Evolutionary conservation across 2,888 invertebrate species (phyloP), one percentile per base, ranked within the genome.

Genomic region (Harpagoxenus sublaevis): DNA sequence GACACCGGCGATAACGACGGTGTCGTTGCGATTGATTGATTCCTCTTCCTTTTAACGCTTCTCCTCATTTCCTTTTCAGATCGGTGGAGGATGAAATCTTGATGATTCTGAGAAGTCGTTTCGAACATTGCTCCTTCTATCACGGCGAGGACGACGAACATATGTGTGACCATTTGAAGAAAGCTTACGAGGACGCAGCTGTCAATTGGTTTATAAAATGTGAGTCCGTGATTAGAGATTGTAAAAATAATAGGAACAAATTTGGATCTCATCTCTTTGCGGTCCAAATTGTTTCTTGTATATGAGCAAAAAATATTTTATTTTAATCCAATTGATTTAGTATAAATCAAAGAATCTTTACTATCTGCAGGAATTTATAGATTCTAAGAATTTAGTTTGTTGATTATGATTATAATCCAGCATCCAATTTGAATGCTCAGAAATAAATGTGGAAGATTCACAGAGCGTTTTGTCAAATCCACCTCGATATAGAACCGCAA

Each of bases 151-250:
- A 97, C 90, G 68, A 62, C 5, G 42, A 97, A 90, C 23, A 95
- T 57, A 96, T 96, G 89, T 99, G 99, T 95, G 96, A 95, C 88
- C 95, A 96, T 60, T 89, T 98, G 0, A 95, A 96, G 90, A 96
- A 98, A 0, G 96, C 96, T 87, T 98, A 98, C 93, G 96, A 98
- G 86, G 96, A 97, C 85, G 97, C 98, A 81, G 96, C 97, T 86
- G 97, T 97, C 88, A 98, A 98, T 94, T 99, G 98, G 97, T 99
- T 99, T 94, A 97, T 97, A 84, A 99, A 99, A 96, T 99, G 99
- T 99, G 96, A 96, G 96, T 39, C 23, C 48, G 2, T 23, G 10
- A 68, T 12, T 28, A 12, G 5, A 31, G 15, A 15, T 15, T 48
- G 45, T 45, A 45, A 10, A 4, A 48, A 48, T 48, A 15, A 42